Base-by-base conservation (phyloP, 2,888 invertebrate species). In the Andrena flavipes region DNA sequence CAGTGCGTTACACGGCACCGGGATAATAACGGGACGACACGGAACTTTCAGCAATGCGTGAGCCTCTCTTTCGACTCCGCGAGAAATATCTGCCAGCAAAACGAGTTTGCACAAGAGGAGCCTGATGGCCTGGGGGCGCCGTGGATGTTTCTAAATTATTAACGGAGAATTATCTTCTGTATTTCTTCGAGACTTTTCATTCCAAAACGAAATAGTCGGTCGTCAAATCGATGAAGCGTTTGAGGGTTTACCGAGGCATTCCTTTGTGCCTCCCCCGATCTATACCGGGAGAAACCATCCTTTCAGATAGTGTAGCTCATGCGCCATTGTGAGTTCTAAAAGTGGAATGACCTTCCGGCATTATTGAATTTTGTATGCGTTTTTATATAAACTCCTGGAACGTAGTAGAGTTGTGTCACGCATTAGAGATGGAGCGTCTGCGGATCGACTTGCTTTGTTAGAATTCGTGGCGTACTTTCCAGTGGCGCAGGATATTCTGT, bases 161-260 rank as follows among this genome's bases (percentile, higher is more conserved):
- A 77, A 67, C 48, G 78, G 71, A 26, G 70, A 78, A 80, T 78
- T 67, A 78, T 60, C 71, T 35, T 68, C 56, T 49, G 54, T 62
- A 60, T 56, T 54, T 71, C 49, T 42, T 49, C 59, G 20, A 6
- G 64, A 13, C 54, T 62, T 76, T 29, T 69, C 76, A 60, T 76
- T 59, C n/a, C 42, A n/a, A 23, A 3, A 10, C 48, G 33, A 8
- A 56, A 35, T 62, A 68, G 63, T n/a, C 64, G 64, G 42, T 64
- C 26, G 20, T 30, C 20, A 42, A 63, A 26, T 63, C 63, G 42
- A 20, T 42, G 23, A 33, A 35, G 5, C 13, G 62, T 63, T 63
- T 35, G 29, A 10, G 42, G 5, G 10, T 59, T 35, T 29, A 69
- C 56, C 69, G 59, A 6, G 29, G 56, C 10, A 26, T 23, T 26